Base-by-base conservation (phyloP, 2,888 invertebrate species). In the Brassicogethes aeneus region DNA sequence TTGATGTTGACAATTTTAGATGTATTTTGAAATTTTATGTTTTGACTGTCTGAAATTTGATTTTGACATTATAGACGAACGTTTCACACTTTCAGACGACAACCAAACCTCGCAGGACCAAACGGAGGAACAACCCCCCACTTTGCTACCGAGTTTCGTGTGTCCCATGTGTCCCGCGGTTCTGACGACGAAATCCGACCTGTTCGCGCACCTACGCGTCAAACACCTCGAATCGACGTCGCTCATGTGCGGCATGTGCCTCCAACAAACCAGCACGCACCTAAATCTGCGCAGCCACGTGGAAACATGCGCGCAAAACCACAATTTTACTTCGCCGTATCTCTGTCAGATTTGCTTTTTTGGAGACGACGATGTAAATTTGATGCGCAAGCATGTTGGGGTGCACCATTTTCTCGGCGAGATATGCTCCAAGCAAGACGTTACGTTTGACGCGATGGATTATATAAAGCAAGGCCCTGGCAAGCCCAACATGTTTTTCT, bases 211-310 rank as follows among this genome's bases (percentile, higher is more conserved):
- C 50, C 68, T 76, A 49, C 65, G 73, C 10, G 67, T 72, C 8
- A 71, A 71, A 15, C 77, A 77, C 51, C 66, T 71, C 38, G 68
- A 71, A 47, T 68, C 69, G 39, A 71, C 75, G 2, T 68, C 72
- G 2, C 69, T 73, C 40, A 69, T 74, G 2, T 77, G 77, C 50
- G 76, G 76, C 3, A 65, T 76, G 29, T 77, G 77, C 51, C 56
- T 75, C 32, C 68, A 72, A 51, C 70, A 75, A 32, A 71, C 72
- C 43, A 61, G 61, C 2, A 69, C 73, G 36, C 69, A 70, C 46
- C 57, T 61, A 1, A 70, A 70, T 47, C 59, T 77, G n/a, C 60
- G 68, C 35, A 66, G 64, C 46, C 77, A 77, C 52, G 65, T 75
- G 2, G 69, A 70, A 42, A 63, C 65, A 48, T 74, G 74, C 50